Evolutionary conservation across 2,888 invertebrate genomes (phyloP).

Genomic region (Spicauda simplicius): DNA sequence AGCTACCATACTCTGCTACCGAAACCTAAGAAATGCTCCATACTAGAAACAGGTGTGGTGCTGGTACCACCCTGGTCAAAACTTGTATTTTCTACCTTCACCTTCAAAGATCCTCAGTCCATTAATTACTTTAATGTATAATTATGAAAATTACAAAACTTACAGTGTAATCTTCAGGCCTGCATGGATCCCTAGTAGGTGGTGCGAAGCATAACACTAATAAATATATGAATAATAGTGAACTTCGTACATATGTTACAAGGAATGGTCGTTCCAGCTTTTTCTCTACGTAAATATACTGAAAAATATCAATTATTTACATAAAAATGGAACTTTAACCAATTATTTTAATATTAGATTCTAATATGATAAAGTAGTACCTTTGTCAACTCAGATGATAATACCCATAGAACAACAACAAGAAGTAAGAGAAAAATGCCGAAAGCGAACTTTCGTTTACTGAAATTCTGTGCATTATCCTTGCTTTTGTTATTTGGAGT

Average conservation of each 20-base stretch:
- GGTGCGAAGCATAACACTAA: conserved; percentile 95
- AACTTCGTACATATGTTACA: conserved; percentile 97
- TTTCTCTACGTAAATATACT: conserved; percentile 94
- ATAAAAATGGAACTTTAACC: neutral
- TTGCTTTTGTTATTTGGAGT: conserved; percentile 70
- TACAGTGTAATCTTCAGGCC: conserved; percentile 90
- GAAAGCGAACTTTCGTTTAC: conserved; percentile 86
- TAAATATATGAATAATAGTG: conserved; percentile 96
- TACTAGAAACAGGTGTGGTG: too few relatives aligned
- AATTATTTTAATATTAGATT: neutral
- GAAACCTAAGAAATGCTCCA: too few relatives aligned
- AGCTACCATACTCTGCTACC: too few relatives aligned
- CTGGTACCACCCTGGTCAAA: too few relatives aligned
- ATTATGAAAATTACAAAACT: conserved; percentile 48
- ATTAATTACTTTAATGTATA: too few relatives aligned
- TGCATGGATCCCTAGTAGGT: conserved; percentile 95
- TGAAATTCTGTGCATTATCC: conserved; percentile 67
- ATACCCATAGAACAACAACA: conserved; percentile 98
- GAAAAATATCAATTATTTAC: conserved; percentile 58
- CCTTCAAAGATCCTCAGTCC: too few relatives aligned
- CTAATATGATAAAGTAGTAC: conserved; percentile 74
- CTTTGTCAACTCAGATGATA: conserved; percentile 97
- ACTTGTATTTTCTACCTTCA: too few relatives aligned
- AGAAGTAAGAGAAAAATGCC: conserved; percentile 94
- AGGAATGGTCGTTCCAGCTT: conserved; percentile 97